Base-by-base conservation (phyloP, 2,797 vertebrate genomes). In the Diglossa cyanea region DNA sequence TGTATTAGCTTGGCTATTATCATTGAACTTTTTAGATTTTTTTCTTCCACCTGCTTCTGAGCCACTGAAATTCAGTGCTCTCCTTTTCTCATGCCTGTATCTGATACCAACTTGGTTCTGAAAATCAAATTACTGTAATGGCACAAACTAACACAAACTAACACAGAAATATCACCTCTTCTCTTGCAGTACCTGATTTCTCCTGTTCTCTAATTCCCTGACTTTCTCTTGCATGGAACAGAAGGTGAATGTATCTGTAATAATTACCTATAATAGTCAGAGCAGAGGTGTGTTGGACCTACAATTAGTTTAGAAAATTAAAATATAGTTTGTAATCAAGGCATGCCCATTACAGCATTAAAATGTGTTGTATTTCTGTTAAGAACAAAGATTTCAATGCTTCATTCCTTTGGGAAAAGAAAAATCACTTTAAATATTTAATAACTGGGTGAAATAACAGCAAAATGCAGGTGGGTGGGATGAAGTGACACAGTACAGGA, bases 401-500 rank as follows among this genome's bases (percentile, higher is more conserved):
- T 75, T 39, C 45, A 72, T 50, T 83, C 30, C 83, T 51, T 7
- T 7, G 31, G 10, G 33, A 26, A 39, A 42, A 24, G 17, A 23
- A 50, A 63, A 50, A 21, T 33, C 58, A 83, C 19, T 33, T 53
- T 37, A 37, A 89, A 55, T 26, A 58, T 50, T 80, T 35, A 86
- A 88, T 65, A 80, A 71, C 47, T 58, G 50, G 2, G 28, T 80
- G 47, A 77, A 94, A 8, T 63, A 91, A 83, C 31, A 88, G 47
- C 25, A 81, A 94, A 83, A 68, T 26, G 44, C 50, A 50, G 11
- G 39, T 80, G 72, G 65, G 72, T 66, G 76, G 57, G 72, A 84
- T 16, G 18, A 40, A 65, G 61, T 31, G 61, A 55, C 20, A 73
- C 6, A 44, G 67, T 37, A 83, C 76, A 25, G 45, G 77, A 85